phyloP scores from a whole-genome alignment of 2,888 invertebrate genomes.

The Dioctria linearis region DNA sequence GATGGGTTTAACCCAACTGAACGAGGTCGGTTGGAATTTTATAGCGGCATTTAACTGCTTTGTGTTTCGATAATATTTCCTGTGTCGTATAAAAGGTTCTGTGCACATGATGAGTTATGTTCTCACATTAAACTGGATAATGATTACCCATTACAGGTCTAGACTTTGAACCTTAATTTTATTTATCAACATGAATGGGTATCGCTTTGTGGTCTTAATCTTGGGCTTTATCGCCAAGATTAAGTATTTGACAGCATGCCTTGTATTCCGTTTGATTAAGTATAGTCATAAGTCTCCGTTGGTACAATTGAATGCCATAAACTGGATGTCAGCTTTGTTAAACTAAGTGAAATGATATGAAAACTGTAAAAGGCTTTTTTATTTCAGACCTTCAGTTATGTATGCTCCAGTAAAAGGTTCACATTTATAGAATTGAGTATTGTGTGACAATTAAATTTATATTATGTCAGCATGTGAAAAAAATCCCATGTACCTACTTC shows the following conservation, averaged over 20 bases:
- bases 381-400: background rate
- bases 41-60: conserved; percentile 54
- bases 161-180: conserved; percentile 52
- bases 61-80: conserved; percentile 55
- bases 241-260: conserved; percentile 40
- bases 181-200: conserved; percentile 45
- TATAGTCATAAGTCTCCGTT: conserved; percentile 18
- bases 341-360: background rate
- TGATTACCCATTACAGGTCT: conserved; percentile 56
- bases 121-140: conserved; percentile 57
- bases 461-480: too few species aligned
- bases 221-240: conserved; percentile 42
- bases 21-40: conserved; percentile 45
- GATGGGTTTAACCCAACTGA: conserved; percentile 24
- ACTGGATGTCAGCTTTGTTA: background rate
- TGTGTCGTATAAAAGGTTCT: conserved; percentile 49
- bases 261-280: conserved; percentile 34
- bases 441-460: too few species aligned
- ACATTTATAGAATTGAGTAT: too few species aligned
- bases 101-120: conserved; percentile 55
- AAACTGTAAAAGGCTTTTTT: background rate
- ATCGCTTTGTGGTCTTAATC: conserved; percentile 41
- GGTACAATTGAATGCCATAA: background rate
- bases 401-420: too few species aligned
- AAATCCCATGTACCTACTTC: too few species aligned